phyloP scores from a whole-genome alignment of 2,797 vertebrate genomes.

The Toxotes lorentzi region DNA sequence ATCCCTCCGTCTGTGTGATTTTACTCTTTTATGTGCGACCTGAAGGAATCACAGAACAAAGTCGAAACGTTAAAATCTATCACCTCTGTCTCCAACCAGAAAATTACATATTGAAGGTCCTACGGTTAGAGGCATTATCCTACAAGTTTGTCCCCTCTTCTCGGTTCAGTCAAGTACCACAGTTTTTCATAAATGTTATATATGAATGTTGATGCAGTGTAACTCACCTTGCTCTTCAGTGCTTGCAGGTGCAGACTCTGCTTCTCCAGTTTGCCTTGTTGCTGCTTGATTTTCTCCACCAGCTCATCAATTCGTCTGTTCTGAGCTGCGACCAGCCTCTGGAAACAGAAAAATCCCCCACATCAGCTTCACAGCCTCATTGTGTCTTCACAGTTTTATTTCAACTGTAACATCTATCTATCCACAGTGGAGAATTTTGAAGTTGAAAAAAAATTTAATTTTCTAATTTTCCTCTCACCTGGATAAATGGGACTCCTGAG shows the following conservation, averaged over 20 bases:
- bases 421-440: too few species aligned
- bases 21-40: constrained; percentile 75
- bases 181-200: neutral
- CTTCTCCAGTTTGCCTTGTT: constrained; percentile 94
- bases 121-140: neutral
- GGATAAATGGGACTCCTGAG: constrained; percentile 80
- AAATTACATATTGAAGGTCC: neutral
- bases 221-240: constrained; percentile 90
- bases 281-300: constrained; percentile 91
- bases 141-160: neutral
- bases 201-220: neutral
- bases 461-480: constrained; percentile 80
- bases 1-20: constrained; percentile 74
- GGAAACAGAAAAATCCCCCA: constrained; percentile 1
- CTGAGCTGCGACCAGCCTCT: constrained; percentile 90
- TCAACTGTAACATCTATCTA: neutral
- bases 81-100: neutral
- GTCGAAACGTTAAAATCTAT: neutral
- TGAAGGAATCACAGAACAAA: constrained; percentile 31
- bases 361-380: constrained; percentile 9
- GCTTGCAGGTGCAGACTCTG: constrained; percentile 91
- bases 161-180: neutral
- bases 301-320: constrained; percentile 90
- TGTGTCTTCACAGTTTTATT: neutral
- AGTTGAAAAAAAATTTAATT: too few species aligned